Percentiles rank a stretch among this genome's conserved stretches.
These are phyloP conservation scores for Ennomos erosarius DNA, from an alignment of 2,888 invertebrate species.

Conservation along the genomic window DNA sequence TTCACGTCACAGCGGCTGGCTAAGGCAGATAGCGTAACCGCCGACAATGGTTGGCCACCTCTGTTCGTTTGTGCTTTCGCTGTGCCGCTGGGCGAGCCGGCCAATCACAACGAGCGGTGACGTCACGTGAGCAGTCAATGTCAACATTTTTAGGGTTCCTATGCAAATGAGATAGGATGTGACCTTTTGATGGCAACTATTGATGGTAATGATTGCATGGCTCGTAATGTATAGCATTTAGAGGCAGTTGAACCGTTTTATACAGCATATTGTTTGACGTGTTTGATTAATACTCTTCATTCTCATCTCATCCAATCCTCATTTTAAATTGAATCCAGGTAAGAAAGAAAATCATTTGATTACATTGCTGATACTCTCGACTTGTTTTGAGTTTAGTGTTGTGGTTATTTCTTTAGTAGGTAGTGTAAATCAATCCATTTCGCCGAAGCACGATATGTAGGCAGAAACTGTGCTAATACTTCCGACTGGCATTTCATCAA, in stretches of 20 bases:
- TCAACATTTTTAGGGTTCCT: conserved; percentile 51
- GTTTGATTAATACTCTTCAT: too few species aligned
- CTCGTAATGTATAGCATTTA: neutral
- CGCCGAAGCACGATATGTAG: neutral
- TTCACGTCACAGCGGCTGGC: conserved; percentile 63
- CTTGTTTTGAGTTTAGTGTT: too few species aligned
- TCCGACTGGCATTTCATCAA: conserved; percentile 21
- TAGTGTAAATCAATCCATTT: conserved; percentile 2
- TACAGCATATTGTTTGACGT: too few species aligned
- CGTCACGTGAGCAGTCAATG: conserved; percentile 44
- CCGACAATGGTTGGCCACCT: conserved; percentile 58
- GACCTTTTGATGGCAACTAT: conserved; percentile 8
- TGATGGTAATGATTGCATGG: conserved; percentile 14
- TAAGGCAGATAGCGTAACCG: conserved; percentile 54
- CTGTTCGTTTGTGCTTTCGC: conserved; percentile 58
- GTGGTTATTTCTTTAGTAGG: neutral
- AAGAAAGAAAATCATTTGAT: too few species aligned
- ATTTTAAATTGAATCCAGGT: too few species aligned
- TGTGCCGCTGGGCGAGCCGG: conserved; percentile 36
- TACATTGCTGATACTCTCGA: too few species aligned
- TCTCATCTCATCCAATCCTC: too few species aligned
- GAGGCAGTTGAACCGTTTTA: too few species aligned
- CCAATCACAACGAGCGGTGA: conserved; percentile 49
- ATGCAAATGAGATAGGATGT: conserved; percentile 25
- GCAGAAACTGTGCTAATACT: conserved; percentile 21